phyloP scores from a whole-genome alignment of 2,888 invertebrate species.

The Argynnis bischoffii region DNA sequence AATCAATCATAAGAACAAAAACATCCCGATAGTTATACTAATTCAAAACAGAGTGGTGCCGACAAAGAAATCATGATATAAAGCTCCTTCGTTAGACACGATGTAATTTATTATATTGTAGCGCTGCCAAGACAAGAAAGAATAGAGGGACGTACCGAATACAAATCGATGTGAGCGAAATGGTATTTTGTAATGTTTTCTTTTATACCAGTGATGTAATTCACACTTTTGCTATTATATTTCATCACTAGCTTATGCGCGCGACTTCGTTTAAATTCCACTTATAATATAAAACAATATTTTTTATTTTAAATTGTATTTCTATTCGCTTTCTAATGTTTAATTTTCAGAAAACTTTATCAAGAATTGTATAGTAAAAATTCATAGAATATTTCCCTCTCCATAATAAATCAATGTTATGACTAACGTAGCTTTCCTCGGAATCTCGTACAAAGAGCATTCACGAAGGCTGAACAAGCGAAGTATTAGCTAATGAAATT shows the following conservation, averaged over 20 bases:
- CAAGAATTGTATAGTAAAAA: too few species aligned
- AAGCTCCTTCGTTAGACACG: slow-evolving; percentile 54
- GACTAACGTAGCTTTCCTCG: slow-evolving; percentile 3
- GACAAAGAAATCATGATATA: slow-evolving; percentile 49
- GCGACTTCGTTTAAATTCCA: not conserved
- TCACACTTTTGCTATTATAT: not conserved
- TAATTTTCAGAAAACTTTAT: too few species aligned
- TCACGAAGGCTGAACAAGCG: slow-evolving; percentile 16
- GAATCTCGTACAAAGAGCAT: slow-evolving; percentile 14
- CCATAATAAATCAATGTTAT: slow-evolving; percentile 9
- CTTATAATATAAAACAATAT: too few species aligned
- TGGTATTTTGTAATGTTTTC: slow-evolving; percentile 19
- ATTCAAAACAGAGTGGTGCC: slow-evolving; percentile 43
- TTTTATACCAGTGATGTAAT: not conserved
- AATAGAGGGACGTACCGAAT: slow-evolving; percentile 45
- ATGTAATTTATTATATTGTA: slow-evolving; percentile 65
- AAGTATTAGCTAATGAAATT: slow-evolving; percentile 21
- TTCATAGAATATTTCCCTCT: not conserved
- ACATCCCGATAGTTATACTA: slow-evolving; percentile 38
- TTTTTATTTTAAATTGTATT: too few species aligned
- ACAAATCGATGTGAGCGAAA: slow-evolving; percentile 34
- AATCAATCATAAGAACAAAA: slow-evolving; percentile 35
- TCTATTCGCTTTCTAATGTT: too few species aligned
- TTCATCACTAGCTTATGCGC: not conserved
- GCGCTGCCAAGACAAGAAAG: slow-evolving; percentile 50